A percentile compares a stretch with the other conserved stretches of the same genome.
These are phyloP conservation scores for Zoanthus sociatus DNA, from an alignment of 92 coral and sea anemone species.

Conservation along the genomic window DNA sequence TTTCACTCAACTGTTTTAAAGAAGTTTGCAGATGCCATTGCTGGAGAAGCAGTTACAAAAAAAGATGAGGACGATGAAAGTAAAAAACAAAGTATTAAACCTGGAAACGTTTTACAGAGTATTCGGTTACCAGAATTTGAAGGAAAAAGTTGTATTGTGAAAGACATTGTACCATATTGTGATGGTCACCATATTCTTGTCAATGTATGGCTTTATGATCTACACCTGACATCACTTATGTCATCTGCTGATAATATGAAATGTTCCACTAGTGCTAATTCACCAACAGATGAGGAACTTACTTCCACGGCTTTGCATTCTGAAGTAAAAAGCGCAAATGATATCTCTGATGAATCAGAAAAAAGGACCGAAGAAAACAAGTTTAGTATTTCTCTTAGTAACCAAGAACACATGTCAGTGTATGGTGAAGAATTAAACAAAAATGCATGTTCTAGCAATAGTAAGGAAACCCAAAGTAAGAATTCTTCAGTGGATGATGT, in stretches of 20 bases:
- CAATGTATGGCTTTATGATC: constrained; percentile 54
- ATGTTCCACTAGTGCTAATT: background rate
- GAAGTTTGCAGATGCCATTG: constrained; percentile 86
- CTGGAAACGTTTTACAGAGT: constrained; percentile 76
- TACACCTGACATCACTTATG: background rate
- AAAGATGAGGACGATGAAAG: constrained; percentile 53
- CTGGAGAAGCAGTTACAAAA: constrained; percentile 56
- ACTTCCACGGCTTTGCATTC: background rate
- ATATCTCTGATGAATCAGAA: background rate
- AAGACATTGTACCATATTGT: constrained; percentile 86
- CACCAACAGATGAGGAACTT: background rate
- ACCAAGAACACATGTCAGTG: background rate
- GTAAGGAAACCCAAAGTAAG: background rate
- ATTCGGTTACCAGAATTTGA: constrained; percentile 64
- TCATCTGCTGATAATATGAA: background rate
- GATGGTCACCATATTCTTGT: constrained; percentile 85
- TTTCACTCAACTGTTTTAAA: constrained; percentile 85
- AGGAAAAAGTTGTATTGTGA: constrained; percentile 51
- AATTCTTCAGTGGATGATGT: background rate
- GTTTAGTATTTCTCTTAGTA: background rate
- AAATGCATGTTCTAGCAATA: background rate
- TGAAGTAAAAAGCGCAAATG: background rate
- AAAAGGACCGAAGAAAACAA: constrained; percentile 3
- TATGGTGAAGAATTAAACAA: background rate
- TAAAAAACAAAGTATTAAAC: constrained; percentile 48